Evolutionary conservation across 2,113 vertebrate species (phyloP), one percentile per base, ranked within the genome.

Genomic region (Pagrus major): DNA sequence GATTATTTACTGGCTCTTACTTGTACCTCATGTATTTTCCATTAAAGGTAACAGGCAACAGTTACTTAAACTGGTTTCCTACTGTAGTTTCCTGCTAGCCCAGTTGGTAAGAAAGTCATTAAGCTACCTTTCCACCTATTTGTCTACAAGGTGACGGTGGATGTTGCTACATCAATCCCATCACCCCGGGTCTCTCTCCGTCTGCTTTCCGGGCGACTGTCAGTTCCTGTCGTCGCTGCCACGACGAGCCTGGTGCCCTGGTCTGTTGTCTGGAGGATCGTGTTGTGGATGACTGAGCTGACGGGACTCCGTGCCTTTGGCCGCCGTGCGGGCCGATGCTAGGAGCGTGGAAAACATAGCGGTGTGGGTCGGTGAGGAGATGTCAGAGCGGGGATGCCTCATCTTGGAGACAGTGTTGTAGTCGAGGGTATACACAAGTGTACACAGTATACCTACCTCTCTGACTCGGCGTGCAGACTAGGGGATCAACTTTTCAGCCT

Each of bases 371-470:
- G 64, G 76, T 33, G 82, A 77, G 85, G 88, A 91, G 81, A 93
- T 91, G 91, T 89, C 87, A 78, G 41, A 77, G 90, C 80, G 81
- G 93, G 91, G 59, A 93, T 93, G 93, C 86, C 88, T 91, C 80
- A 70, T 66, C 76, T 47, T 80, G 82, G 76, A 87, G 46, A 84
- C 87, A 15, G 71, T 49, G 71, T 51, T 78, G 83, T 88, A 90
- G 86, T 84, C 70, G 76, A 80, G 81, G 85, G 87, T 46, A 49
- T 23, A 81, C 83, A 51, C 71, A 55, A 78, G 65, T 79, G 76
- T 31, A 9, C 59, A 42, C 72, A 33, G 64, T 61, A 42, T 69
- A 80, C 71, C 51, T 54, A 35, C 74, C 60, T 76, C 70, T 65
- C 81, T 71, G 71, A 85, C 65, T 46, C 29, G 64, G 59, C 71